Percentiles rank a stretch among this genome's conserved stretches.
Evolutionary conservation across 2,113 vertebrate genomes (phyloP).

Genomic region (Micronycteris hirsuta): DNA sequence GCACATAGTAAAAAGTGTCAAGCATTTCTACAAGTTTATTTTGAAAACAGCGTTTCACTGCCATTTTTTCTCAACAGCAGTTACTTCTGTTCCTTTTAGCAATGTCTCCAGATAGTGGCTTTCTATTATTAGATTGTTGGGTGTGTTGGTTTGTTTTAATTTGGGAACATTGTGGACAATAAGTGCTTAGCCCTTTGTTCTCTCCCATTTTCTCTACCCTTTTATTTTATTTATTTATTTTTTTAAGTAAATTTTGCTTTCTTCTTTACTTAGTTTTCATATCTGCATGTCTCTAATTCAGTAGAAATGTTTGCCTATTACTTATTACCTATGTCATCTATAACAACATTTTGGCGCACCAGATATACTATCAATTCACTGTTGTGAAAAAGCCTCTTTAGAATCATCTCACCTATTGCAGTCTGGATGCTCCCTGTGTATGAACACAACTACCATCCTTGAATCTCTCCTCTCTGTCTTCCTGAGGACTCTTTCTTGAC

Average conservation of each 20-base stretch:
- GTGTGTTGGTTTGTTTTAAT: background rate
- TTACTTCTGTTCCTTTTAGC: background rate
- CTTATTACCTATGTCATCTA: background rate
- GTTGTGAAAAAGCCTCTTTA: background rate
- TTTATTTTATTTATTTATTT: background rate
- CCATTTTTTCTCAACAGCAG: background rate
- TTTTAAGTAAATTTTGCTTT: background rate
- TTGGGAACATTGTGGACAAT: background rate
- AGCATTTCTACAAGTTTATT: background rate
- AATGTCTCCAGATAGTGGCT: background rate
- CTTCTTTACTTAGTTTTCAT: background rate
- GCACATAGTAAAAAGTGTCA: background rate
- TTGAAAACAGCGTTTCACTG: background rate
- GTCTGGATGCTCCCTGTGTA: no score
- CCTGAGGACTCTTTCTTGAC: background rate
- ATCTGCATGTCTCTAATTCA: background rate
- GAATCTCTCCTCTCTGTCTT: background rate
- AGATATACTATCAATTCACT: background rate
- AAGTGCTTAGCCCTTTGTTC: background rate
- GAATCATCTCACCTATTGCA: background rate
- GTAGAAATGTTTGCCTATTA: background rate
- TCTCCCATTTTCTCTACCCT: background rate
- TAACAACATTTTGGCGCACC: background rate
- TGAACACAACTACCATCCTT: background rate
- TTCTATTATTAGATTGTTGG: background rate